These are phyloP conservation scores for western clawed frog (Xenopus tropicalis) DNA, from an alignment of 2,113 vertebrate genomes.

Conservation along the genomic window DNA sequence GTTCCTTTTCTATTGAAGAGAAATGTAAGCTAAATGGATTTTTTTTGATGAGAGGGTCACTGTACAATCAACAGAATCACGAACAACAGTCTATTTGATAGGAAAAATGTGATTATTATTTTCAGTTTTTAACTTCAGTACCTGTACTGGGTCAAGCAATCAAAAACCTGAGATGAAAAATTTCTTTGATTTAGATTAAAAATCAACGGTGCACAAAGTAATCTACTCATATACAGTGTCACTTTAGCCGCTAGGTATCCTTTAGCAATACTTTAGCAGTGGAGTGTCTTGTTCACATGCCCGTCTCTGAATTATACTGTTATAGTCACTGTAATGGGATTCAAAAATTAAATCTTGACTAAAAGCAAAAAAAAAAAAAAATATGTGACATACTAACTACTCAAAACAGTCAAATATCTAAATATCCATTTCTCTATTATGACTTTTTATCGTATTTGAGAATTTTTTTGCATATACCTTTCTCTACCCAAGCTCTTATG, in stretches of 20 bases:
- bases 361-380: no score
- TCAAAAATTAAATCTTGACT: no score
- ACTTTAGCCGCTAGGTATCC: background rate
- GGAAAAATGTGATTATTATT: background rate
- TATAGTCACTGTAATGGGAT: no score
- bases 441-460: background rate
- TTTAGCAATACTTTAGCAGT: conserved; percentile 4
- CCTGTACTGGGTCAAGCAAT: conserved; percentile 2
- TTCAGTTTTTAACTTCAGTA: conserved; percentile 14
- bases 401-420: background rate
- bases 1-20: no score
- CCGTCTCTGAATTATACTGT: no score
- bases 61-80: no score
- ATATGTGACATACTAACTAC: no score
- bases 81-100: no score
- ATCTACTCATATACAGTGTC: background rate
- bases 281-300: no score
- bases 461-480: background rate
- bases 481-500: background rate
- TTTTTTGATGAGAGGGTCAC: no score
- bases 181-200: conserved; percentile 19
- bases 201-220: conserved; percentile 23
- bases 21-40: no score
- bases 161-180: conserved; percentile 18
- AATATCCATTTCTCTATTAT: background rate